Base-by-base conservation (phyloP, 2,797 vertebrate species). In the Mionectes olivaceus region DNA sequence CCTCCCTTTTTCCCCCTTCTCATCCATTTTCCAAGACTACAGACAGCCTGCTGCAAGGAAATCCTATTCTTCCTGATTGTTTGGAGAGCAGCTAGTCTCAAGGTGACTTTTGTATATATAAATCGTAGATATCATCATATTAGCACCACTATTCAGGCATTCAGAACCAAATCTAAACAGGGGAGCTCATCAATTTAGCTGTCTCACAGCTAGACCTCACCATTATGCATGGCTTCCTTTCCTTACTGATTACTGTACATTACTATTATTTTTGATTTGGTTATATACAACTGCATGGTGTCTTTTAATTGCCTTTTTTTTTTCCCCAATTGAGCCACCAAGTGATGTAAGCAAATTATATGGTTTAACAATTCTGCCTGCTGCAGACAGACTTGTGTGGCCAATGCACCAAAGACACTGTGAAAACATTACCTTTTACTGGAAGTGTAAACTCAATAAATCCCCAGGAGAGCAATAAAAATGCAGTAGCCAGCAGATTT, bases 401-500 rank as follows among this genome's bases (percentile, higher is more conserved):
- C 95, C 87, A 71, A 57, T 4, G 43, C 91, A 94, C 71, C 90
- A 95, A 97, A 91, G 78, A 97, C 68, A 74, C 93, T 94, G 87
- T 95, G 91, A 96, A 98, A 97, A 96, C 88, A 93, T 71, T 91
- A 91, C 86, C 95, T 97, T 96, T 96, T 96, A 96, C 91, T 95
- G 94, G 93, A 96, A 97, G 95, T 91, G 93, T 93, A 97, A 97
- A 97, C 93, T 95, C 96, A 96, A 93, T 94, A 96, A 97, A 95
- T 64, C 96, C 97, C 94, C 97, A 95, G 94, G 97, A 96, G 96
- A 97, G 95, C 92, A 94, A 97, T 98, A 96, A 97, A 98, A 97
- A 95, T 87, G 85, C 95, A 96, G 96, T 95, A 96, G 95, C 93
- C 93, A 97, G 95, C 92, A 96, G 81, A 92, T 97, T 97, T 97